phyloP scores from a whole-genome alignment of 2,888 invertebrate species.

The Idaea biselata region DNA sequence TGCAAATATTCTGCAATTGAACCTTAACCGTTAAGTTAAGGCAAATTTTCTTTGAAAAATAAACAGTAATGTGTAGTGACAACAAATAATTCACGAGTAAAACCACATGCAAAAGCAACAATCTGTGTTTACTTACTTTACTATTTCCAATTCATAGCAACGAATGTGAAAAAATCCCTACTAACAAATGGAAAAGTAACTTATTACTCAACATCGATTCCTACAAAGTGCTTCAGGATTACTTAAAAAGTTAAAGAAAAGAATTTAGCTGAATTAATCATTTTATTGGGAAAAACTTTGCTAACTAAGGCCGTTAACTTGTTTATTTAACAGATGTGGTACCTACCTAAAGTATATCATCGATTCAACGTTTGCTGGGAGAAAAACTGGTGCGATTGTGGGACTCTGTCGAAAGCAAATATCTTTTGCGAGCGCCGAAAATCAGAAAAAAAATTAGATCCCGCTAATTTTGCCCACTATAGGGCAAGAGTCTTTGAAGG shows the following conservation, averaged over 20 bases:
- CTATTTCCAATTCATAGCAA: not conserved
- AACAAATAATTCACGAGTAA: too few relatives aligned
- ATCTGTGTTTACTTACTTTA: not conserved
- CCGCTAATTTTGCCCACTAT: too few relatives aligned
- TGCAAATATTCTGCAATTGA: too few relatives aligned
- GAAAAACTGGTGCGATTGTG: too few relatives aligned
- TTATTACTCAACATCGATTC: slow-evolving; percentile 56
- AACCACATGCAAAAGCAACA: too few relatives aligned
- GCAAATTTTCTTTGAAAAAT: too few relatives aligned
- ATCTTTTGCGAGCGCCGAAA: too few relatives aligned
- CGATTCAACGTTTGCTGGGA: not conserved
- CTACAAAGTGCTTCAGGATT: slow-evolving; percentile 59
- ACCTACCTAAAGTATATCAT: not conserved
- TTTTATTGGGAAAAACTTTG: slow-evolving; percentile 21
- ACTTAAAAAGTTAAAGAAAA: slow-evolving; percentile 60
- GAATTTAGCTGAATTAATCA: slow-evolving; percentile 55
- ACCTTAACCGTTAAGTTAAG: too few relatives aligned
- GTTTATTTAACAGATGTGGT: not conserved
- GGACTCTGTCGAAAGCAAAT: too few relatives aligned
- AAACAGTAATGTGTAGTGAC: too few relatives aligned
- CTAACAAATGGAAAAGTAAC: slow-evolving; percentile 36
- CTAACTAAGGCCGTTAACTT: not conserved
- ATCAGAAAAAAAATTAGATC: too few relatives aligned
- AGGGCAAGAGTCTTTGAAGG: too few relatives aligned
- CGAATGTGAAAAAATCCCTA: not conserved